phyloP scores from a whole-genome alignment of 2,797 vertebrate species.

The Eptatretus atami region DNA sequence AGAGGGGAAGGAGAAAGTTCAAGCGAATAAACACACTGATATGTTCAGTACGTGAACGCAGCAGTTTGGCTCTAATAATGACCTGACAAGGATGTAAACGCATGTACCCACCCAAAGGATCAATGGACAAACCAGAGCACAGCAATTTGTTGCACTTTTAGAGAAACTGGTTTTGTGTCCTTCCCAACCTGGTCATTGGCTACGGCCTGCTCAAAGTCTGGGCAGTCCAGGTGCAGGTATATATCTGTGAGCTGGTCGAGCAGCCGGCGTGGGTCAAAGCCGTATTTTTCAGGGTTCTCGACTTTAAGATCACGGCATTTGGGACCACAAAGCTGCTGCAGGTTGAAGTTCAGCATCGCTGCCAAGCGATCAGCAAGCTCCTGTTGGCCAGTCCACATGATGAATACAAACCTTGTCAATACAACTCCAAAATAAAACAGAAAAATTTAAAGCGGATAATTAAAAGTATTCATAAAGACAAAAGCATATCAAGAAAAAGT shows the following conservation, averaged over 20 bases:
- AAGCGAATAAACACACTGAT: no score
- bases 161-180: constrained; percentile 8
- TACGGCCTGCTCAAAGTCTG: constrained; percentile 83
- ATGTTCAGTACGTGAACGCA: no score
- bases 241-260: constrained; percentile 93
- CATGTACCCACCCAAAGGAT: no score
- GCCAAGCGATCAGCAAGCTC: constrained; percentile 78
- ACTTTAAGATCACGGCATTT: constrained; percentile 96
- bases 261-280: constrained; percentile 96
- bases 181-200: constrained; percentile 65
- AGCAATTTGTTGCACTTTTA: background rate
- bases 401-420: no score
- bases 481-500: no score
- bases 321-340: constrained; percentile 84
- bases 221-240: constrained; percentile 78
- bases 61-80: no score
- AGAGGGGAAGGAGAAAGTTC: no score
- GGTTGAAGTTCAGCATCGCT: constrained; percentile 93
- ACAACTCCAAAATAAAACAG: no score
- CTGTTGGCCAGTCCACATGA: constrained; percentile 13
- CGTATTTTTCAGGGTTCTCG: constrained; percentile 91
- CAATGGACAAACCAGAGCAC: no score
- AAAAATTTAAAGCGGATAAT: no score
- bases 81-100: no score
- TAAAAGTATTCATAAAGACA: no score